Conservation (phyloP, 2,113 vertebrate species). For the Cephalopholis sonnerati region DNA sequence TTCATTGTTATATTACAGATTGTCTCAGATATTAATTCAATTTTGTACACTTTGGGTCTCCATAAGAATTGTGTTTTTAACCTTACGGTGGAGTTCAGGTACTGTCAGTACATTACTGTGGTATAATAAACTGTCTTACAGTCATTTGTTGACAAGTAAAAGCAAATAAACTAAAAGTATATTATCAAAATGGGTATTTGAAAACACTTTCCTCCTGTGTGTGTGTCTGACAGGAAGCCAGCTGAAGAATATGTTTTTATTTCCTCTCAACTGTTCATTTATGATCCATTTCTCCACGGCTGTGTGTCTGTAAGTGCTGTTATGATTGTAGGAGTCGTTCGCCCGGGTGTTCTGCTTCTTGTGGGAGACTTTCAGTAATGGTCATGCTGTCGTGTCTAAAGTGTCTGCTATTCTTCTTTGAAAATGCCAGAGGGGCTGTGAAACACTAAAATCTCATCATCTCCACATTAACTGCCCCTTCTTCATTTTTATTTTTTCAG, state of each 20-base stretch:
- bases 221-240: conserved; percentile 20
- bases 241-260: conserved; percentile 18
- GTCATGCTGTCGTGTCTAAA: conserved; percentile 25
- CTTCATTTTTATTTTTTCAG: background rate
- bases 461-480: conserved; percentile 29
- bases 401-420: conserved; percentile 13
- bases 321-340: conserved; percentile 49
- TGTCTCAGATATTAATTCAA: background rate
- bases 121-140: background rate
- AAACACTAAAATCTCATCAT: conserved; percentile 42
- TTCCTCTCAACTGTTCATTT: conserved; percentile 8
- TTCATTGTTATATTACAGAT: background rate
- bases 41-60: conserved; percentile 17
- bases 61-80: background rate
- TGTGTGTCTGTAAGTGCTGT: conserved; percentile 68
- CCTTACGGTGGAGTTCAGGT: background rate
- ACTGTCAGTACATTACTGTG: background rate
- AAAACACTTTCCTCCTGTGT: background rate
- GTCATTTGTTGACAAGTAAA: background rate
- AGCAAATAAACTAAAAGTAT: background rate
- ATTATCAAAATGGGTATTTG: background rate
- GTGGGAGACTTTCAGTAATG: conserved; percentile 39
- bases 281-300: conserved; percentile 14
- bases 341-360: conserved; percentile 15
- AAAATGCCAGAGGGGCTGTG: conserved; percentile 27